Evolutionary conservation across 2,888 invertebrate species (phyloP).

Genomic region (Drosophila imparisetae): DNA sequence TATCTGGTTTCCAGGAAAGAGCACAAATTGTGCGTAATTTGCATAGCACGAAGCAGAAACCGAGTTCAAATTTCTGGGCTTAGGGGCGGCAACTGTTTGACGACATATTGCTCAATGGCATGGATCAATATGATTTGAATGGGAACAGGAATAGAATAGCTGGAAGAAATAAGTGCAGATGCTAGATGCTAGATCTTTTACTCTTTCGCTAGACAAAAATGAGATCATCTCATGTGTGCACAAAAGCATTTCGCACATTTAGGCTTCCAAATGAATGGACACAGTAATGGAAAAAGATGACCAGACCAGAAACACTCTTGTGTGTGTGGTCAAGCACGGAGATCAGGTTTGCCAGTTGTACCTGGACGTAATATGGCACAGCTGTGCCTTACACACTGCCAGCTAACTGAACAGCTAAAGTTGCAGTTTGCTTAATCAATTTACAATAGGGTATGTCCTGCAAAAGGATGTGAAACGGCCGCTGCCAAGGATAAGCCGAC

Average conservation of each 20-base stretch:
- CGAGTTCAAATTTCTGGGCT: conserved; percentile 26
- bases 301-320: conserved; percentile 6
- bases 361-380: conserved; percentile 53
- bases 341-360: conserved; percentile 34
- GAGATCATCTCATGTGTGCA: conserved; percentile 73
- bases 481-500: conserved; percentile 68
- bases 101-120: conserved; percentile 76
- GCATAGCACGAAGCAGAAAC: conserved; percentile 49
- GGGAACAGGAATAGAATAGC: conserved; percentile 28
- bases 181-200: conserved; percentile 35
- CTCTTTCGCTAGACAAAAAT: conserved; percentile 72
- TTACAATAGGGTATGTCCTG: conserved; percentile 55
- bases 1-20: conserved; percentile 68
- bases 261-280: conserved; percentile 72
- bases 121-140: conserved; percentile 63
- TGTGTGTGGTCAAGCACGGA: conserved; percentile 60
- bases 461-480: conserved; percentile 27
- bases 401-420: conserved; percentile 69
- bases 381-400: conserved; percentile 43
- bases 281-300: conserved; percentile 13
- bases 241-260: conserved; percentile 77
- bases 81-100: conserved; percentile 77
- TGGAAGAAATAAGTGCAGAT: conserved; percentile 37
- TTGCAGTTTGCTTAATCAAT: conserved; percentile 67
- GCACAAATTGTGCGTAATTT: conserved; percentile 76